phyloP scores from a whole-genome alignment of 2,113 vertebrate genomes.

The Atrichornis clamosus region DNA sequence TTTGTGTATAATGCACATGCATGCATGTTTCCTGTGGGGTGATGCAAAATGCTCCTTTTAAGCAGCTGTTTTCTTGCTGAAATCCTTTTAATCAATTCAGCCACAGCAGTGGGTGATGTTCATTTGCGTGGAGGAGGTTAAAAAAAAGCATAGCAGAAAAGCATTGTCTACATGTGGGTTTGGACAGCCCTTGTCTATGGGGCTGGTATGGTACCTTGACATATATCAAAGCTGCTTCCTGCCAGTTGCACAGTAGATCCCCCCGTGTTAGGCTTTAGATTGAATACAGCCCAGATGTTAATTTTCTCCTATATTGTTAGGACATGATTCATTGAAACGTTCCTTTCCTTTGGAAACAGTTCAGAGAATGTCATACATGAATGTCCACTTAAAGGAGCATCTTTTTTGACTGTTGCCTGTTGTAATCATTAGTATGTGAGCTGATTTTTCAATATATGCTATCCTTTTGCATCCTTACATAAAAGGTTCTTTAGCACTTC shows the following conservation, averaged over 20 bases:
- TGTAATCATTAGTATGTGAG: neutral
- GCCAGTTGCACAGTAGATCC: neutral
- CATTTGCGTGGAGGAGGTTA: fast-evolving
- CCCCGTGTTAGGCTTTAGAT: neutral
- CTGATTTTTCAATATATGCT: neutral
- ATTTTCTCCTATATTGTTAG: neutral
- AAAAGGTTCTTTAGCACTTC: neutral
- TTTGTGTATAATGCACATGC: neutral
- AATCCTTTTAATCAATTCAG: neutral
- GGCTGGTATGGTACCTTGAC: neutral
- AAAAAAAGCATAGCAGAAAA: neutral
- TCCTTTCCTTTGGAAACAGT: neutral
- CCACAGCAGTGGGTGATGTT: neutral
- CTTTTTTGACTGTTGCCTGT: neutral
- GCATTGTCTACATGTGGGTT: neutral
- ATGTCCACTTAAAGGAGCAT: neutral
- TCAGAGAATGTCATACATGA: neutral
- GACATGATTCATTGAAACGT: neutral
- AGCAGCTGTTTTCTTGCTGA: neutral
- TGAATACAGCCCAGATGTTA: neutral
- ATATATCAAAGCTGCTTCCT: neutral
- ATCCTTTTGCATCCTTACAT: neutral
- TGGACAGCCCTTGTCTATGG: neutral
- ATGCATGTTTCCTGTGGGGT: neutral
- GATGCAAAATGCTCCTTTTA: neutral